Evolutionary conservation across 1,140 invertebrate genomes (phyloP).

Genomic region (Tribolium castaneum): DNA sequence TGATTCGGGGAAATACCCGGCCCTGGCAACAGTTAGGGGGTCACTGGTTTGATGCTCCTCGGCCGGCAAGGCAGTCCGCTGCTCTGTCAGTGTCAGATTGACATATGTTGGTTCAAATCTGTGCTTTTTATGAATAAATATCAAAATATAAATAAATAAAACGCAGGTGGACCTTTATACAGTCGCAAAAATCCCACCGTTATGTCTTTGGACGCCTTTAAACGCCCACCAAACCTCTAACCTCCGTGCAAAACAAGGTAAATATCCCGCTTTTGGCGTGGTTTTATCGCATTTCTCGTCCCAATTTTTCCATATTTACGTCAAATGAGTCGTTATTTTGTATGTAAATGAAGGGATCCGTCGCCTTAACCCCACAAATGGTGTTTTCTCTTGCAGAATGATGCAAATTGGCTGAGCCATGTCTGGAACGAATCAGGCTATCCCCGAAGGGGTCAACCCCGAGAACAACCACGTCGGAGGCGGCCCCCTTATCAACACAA

Average conservation of each 20-base stretch:
- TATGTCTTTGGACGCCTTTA: neutral
- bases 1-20: neutral
- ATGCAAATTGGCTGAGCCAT: conserved; percentile 27
- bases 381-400: conserved; percentile 16
- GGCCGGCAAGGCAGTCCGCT: neutral
- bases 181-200: too few relatives aligned
- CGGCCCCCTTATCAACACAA: conserved; percentile 67
- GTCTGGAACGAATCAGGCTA: conserved; percentile 54
- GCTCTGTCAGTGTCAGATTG: conserved; percentile 36
- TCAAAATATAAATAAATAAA: conserved; percentile 23
- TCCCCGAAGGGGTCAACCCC: conserved; percentile 62
- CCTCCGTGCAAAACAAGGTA: neutral
- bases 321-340: conserved; percentile 39
- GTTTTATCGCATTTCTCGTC: neutral
- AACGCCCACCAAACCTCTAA: neutral
- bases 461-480: conserved; percentile 68
- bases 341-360: neutral
- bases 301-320: conserved; percentile 18
- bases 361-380: neutral
- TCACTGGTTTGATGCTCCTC: too few relatives aligned
- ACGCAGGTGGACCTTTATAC: neutral
- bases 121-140: conserved; percentile 33
- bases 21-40: too few relatives aligned
- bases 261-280: neutral
- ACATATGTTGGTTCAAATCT: conserved; percentile 38